A percentile compares a stretch with the other conserved stretches of the same genome.
Conservation (phyloP, 2,113 vertebrate genomes). For the Scomber colias region DNA sequence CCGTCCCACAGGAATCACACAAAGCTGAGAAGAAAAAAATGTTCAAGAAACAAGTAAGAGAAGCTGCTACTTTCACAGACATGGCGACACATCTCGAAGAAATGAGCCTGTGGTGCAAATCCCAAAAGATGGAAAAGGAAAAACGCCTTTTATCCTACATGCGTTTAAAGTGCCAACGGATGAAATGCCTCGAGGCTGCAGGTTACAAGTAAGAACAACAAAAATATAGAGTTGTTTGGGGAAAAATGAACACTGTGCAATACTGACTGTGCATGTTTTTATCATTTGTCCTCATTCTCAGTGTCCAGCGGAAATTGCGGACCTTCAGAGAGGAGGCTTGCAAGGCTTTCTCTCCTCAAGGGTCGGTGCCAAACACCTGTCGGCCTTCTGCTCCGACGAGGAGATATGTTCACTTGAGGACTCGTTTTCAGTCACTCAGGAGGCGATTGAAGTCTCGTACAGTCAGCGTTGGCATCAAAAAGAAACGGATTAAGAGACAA, state of each 20-base stretch:
- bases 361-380: slow-evolving; percentile 4
- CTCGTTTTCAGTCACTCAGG: slow-evolving; percentile 15
- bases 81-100: slow-evolving; percentile 64
- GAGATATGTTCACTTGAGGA: slow-evolving; percentile 18
- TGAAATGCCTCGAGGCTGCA: slow-evolving; percentile 72
- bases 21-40: slow-evolving; percentile 15
- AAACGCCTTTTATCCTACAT: slow-evolving; percentile 67
- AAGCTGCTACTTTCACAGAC: slow-evolving; percentile 61
- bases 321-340: slow-evolving; percentile 58
- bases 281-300: slow-evolving; percentile 39
- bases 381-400: not conserved
- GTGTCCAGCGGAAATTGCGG: slow-evolving; percentile 73
- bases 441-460: slow-evolving; percentile 3
- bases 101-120: slow-evolving; percentile 75
- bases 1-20: not conserved
- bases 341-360: slow-evolving; percentile 50
- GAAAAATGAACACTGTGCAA: no score
- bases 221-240: not conserved
- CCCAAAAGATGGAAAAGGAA: slow-evolving; percentile 59
- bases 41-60: slow-evolving; percentile 59
- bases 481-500: not conserved
- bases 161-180: slow-evolving; percentile 72
- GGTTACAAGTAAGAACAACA: slow-evolving; percentile 77
- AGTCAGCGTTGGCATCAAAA: not conserved
- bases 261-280: not conserved